These are phyloP conservation scores for Cerastoderma edule DNA, from an alignment of 2,888 invertebrate species.

Conservation along the genomic window DNA sequence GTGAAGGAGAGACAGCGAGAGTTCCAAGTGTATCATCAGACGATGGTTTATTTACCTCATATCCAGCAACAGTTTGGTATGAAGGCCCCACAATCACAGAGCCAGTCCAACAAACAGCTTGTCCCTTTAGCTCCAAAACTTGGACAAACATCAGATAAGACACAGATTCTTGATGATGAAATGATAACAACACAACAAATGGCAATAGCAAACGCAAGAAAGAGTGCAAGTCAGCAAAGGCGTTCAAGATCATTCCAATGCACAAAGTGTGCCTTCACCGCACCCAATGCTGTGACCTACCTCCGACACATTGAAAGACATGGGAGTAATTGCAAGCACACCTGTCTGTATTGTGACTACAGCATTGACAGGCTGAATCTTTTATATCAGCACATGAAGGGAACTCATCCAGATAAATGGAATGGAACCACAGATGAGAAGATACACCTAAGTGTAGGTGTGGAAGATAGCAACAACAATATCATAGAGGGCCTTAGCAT, in stretches of 20 bases:
- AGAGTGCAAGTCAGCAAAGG: slow-evolving; percentile 70
- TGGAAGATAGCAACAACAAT: slow-evolving; percentile 59
- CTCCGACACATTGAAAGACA: slow-evolving; percentile 76
- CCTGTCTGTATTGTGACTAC: slow-evolving; percentile 80
- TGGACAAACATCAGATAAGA: neutral
- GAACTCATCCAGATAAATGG: slow-evolving; percentile 73
- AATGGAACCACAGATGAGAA: slow-evolving; percentile 68
- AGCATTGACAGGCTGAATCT: slow-evolving; percentile 78
- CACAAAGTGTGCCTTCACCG: slow-evolving; percentile 77
- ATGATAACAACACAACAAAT: slow-evolving; percentile 32
- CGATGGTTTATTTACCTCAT: slow-evolving; percentile 53
- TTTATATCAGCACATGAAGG: slow-evolving; percentile 80
- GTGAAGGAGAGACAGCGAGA: slow-evolving; percentile 55
- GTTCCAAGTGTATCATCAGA: slow-evolving; percentile 59
- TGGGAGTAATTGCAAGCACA: slow-evolving; percentile 77
- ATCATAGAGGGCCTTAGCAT: slow-evolving; percentile 43
- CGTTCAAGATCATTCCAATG: slow-evolving; percentile 73
- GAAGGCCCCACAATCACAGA: slow-evolving; percentile 19
- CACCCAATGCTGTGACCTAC: slow-evolving; percentile 73
- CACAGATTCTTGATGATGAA: neutral
- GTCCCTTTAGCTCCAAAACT: slow-evolving; percentile 59
- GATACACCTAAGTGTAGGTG: slow-evolving; percentile 52
- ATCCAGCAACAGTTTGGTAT: slow-evolving; percentile 31
- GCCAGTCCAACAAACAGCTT: slow-evolving; percentile 34
- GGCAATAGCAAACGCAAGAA: slow-evolving; percentile 62